Percentiles rank a stretch among this genome's conserved stretches.
phyloP scores from a whole-genome alignment of 2,113 vertebrate genomes.

The Rhinolophus sinicus region DNA sequence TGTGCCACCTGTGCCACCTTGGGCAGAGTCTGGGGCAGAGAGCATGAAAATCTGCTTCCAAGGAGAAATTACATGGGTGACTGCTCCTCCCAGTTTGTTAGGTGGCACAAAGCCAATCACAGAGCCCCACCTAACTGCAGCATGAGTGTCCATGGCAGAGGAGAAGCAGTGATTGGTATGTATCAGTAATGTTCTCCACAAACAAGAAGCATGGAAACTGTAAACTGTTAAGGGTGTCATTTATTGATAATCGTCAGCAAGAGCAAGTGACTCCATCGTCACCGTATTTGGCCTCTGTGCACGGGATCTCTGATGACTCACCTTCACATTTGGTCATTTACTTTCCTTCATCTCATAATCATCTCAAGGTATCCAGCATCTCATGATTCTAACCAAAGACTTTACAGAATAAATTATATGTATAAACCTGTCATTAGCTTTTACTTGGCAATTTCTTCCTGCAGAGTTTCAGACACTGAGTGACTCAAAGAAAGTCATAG shows the following conservation, averaged over 20 bases:
- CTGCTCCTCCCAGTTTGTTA: not conserved
- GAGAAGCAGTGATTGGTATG: not conserved
- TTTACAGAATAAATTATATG: not conserved
- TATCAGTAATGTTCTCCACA: not conserved
- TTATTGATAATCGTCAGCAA: not conserved
- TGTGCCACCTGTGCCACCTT: not conserved
- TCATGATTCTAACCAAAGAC: not conserved
- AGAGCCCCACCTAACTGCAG: not conserved
- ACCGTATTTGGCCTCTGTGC: not conserved
- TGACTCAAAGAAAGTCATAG: fast-evolving
- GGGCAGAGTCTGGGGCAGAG: not conserved
- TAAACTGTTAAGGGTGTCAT: not conserved
- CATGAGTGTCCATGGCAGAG: no score
- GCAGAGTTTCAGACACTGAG: no score
- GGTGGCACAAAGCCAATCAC: not conserved
- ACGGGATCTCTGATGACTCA: no score
- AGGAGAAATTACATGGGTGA: no score
- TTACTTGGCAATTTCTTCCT: not conserved
- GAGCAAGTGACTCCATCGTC: not conserved
- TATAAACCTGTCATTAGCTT: not conserved
- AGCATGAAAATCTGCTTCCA: not conserved
- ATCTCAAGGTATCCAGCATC: not conserved
- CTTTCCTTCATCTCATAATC: not conserved
- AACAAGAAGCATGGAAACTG: not conserved
- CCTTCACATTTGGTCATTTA: no score